These are phyloP conservation scores for Elaphurus davidianus DNA, from an alignment of 2,113 vertebrate genomes.

Conservation along the genomic window DNA sequence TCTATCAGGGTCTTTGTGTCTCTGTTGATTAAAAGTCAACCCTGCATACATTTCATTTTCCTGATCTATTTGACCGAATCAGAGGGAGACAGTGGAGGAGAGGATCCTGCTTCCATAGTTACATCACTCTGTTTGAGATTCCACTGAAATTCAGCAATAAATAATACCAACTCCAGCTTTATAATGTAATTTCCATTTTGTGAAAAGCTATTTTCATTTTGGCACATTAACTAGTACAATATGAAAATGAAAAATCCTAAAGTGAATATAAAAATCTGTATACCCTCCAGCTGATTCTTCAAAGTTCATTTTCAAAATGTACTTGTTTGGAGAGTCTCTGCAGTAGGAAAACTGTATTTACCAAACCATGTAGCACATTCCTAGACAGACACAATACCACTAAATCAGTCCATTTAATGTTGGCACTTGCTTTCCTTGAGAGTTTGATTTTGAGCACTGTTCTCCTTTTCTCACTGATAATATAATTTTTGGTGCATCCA, in stretches of 20 bases:
- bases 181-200: constrained; percentile 61
- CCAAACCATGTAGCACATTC: constrained; percentile 50
- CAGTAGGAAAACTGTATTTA: constrained; percentile 54
- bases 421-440: background rate
- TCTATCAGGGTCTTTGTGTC: constrained; percentile 38
- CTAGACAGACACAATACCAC: constrained; percentile 60
- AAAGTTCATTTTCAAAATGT: constrained; percentile 65
- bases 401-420: background rate
- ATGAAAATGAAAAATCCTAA: constrained; percentile 66
- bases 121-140: constrained; percentile 35
- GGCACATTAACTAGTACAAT: constrained; percentile 63
- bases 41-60: background rate
- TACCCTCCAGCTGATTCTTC: constrained; percentile 61
- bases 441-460: background rate
- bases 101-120: background rate
- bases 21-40: constrained; percentile 32
- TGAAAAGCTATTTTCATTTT: constrained; percentile 70
- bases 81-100: background rate
- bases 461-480: background rate
- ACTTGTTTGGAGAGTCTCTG: constrained; percentile 58
- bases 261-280: constrained; percentile 65
- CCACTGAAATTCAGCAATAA: constrained; percentile 22
- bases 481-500: background rate
- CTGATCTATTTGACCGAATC: constrained; percentile 37
- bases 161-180: constrained; percentile 45